Evolutionary conservation across 2,888 invertebrate genomes (phyloP), one percentile per base, ranked within the genome.

Genomic region (Caenorhabditis sulstoni): DNA sequence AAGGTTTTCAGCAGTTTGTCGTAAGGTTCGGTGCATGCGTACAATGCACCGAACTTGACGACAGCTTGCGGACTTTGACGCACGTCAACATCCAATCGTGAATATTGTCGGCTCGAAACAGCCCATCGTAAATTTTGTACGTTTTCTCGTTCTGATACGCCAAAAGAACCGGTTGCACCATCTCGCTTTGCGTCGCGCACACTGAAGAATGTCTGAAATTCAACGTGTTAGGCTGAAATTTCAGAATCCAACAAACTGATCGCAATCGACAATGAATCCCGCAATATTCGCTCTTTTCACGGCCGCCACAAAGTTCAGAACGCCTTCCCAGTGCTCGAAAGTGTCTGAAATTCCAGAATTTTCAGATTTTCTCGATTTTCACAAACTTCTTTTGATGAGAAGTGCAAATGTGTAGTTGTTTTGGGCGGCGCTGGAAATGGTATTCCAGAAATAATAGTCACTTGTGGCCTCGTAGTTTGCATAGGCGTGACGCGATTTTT

Each of bases 11-110:
- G 52, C 52, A 53, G 9, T 53, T 53, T 11, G 29, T 23, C 52
- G 52, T 53, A 29, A 35, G 20, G n/a, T 53, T 3, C 4, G 35
- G 14, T 53, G 52, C 52, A 53, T 23, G 20, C 14, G 50, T 20
- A 50, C 22, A 7, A 50, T 2, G 50, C 50, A 50, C 14, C 9
- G 12, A 12, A 50, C 9, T 18, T 22, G 20, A 50, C 50, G 50
- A 8, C 22, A 20, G 22, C 20, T 8, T 29, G 29, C 29, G 7
- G 29, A 29, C 7, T 29, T 29, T 29, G 11, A 62, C 68, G 7
- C 16, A 81, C 81, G 47, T 77, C 52, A 59, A 55, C 14, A 74
- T 65, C 73, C 77, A 81, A 47, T 81, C 78, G 3, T 39, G 16
- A 7, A 78, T 20, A n/a, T 71, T 37, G 22, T 70, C 66, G n/a